Percentiles rank a stretch among this genome's conserved stretches.
phyloP scores from a whole-genome alignment of 64 coral and sea anemone genomes.

The Cladopsammia gracilis region DNA sequence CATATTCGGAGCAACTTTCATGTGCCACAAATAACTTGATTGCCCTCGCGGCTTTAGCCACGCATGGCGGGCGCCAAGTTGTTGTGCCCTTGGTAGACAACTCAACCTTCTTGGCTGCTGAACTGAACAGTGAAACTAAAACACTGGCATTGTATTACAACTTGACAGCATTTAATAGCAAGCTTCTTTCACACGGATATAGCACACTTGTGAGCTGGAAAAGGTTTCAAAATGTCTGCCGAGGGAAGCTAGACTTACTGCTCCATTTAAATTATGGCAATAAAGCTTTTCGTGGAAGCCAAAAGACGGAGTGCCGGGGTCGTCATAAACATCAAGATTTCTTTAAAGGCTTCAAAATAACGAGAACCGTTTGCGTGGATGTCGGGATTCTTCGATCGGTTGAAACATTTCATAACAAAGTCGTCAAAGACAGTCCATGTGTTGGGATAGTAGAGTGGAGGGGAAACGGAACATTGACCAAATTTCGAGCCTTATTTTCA shows the following conservation, averaged over 20 bases:
- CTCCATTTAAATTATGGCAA: constrained; percentile 72
- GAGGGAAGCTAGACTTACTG: constrained; percentile 76
- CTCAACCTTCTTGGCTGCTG: no score
- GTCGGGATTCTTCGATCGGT: constrained; percentile 69
- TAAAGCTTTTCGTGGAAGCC: constrained; percentile 38
- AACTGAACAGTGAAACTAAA: not conserved
- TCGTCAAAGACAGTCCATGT: constrained; percentile 65
- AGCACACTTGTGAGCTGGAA: constrained; percentile 65
- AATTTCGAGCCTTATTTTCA: constrained; percentile 63
- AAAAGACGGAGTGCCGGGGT: constrained; percentile 55
- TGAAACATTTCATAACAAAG: constrained; percentile 65
- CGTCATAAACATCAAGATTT: not conserved
- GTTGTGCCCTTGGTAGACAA: no score
- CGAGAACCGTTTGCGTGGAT: constrained; percentile 83
- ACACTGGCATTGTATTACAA: constrained; percentile 84
- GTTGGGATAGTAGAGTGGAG: constrained; percentile 88
- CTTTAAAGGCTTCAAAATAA: constrained; percentile 62
- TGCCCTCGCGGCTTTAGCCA: no score
- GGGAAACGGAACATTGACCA: constrained; percentile 35
- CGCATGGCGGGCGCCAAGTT: no score
- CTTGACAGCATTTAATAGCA: constrained; percentile 57
- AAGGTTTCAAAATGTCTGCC: constrained; percentile 79
- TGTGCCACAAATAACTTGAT: no score
- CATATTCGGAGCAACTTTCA: no score
- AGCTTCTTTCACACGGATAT: constrained; percentile 71